phyloP scores from a whole-genome alignment of 1,140 invertebrate genomes.

The honey bee (Apis mellifera) region DNA sequence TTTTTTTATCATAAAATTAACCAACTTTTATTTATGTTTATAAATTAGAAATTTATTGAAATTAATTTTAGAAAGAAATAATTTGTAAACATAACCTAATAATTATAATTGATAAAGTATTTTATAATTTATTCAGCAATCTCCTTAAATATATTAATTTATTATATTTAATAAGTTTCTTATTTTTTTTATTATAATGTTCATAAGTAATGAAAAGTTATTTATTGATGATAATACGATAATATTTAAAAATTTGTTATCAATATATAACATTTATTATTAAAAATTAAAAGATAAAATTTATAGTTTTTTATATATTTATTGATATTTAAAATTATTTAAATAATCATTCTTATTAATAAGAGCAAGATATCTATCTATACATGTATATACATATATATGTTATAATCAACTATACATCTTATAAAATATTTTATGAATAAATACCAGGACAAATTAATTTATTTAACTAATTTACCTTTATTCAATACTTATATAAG shows the following conservation, averaged over 20 bases:
- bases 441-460: not conserved
- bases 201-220: constrained; percentile 7
- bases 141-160: not conserved
- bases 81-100: constrained; percentile 62
- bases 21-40: not conserved
- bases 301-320: not conserved
- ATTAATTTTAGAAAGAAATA: not conserved
- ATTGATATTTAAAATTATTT: not conserved
- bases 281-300: not conserved
- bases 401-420: not conserved
- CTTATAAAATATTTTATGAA: not conserved
- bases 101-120: not conserved
- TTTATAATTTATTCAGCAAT: not conserved
- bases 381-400: not conserved
- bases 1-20: not conserved
- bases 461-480: constrained; percentile 47
- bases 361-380: not conserved
- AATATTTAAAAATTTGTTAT: not conserved
- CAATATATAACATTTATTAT: not conserved
- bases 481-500: constrained; percentile 43
- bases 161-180: not conserved
- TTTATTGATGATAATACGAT: not conserved
- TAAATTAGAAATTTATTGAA: not conserved
- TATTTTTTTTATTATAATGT: not conserved
- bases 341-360: constrained; percentile 27